Base-by-base conservation (phyloP, 1,140 invertebrate species). In the Sipha flava region DNA sequence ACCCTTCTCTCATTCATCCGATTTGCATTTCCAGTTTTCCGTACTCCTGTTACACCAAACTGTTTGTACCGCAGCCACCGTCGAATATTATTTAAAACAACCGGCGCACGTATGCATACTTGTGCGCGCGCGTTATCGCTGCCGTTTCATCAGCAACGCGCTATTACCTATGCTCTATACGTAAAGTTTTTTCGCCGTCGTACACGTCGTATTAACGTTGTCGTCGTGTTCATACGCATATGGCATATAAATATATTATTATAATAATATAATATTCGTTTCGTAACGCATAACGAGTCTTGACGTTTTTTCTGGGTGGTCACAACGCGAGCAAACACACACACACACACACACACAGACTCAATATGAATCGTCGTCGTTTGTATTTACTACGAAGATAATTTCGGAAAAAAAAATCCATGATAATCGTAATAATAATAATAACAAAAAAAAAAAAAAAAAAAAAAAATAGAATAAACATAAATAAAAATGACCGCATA, bases 271-370 rank as follows among this genome's bases (percentile, higher is more conserved):
- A 29, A n/a, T 59, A 64, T 64, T 64, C 34, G 31, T 64, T 40
- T 64, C 34, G 62, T 64, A 64, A 64, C 70, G 26, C 70, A 52
- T 73, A 73, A 73, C 70, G 70, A 73, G 70, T 73, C 70, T 73
- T 73, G 70, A 73, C 70, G 45, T 73, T 73, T 49, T n/a, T 73
- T 73, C 70, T 73, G 70, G 70, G 70, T 52, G 70, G 70, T 49
- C 70, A 73, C 45, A 47, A 45, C 66, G 26, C 66, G 18, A 12
- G 31, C 62, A 21, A 21, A 14, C 21, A 73, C 59, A 34, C 40
- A 12, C 40, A 12, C 9, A 10, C 14, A 43, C 14, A 43, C 14
- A 3, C 1, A 47, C 26, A 45, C 37, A 3, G 2, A 49, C 16
- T n/a, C n/a, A n/a, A n/a, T n/a, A n/a, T 16, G 18, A 12, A 47